Conservation (phyloP, 2,797 vertebrate species). For the Characodon lateralis region DNA sequence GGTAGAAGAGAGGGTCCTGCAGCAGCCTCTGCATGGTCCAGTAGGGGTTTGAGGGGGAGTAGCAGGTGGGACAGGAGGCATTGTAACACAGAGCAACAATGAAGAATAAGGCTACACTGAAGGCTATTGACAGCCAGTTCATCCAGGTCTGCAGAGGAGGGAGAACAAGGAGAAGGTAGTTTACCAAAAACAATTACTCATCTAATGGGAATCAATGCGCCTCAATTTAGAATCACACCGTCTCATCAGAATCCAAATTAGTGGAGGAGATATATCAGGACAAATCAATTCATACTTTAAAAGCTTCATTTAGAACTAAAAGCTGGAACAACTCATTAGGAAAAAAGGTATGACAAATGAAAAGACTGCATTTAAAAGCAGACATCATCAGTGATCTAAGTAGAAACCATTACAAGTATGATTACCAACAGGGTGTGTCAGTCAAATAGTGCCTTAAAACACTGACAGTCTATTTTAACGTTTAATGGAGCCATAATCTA, state of each 20-base stretch:
- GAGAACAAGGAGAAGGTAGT: not conserved
- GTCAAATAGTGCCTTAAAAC: not conserved
- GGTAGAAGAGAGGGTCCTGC: slow-evolving; percentile 91
- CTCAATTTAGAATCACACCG: not conserved
- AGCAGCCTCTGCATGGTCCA: slow-evolving; percentile 94
- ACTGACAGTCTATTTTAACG: too few relatives aligned
- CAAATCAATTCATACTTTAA: not conserved
- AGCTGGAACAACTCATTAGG: not conserved
- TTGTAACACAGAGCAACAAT: slow-evolving; percentile 92
- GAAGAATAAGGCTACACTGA: slow-evolving; percentile 91
- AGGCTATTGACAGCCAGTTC: slow-evolving; percentile 90
- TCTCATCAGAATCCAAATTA: not conserved
- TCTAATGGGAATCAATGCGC: not conserved
- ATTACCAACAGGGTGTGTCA: not conserved
- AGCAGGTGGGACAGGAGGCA: slow-evolving; percentile 90
- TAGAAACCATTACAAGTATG: too few relatives aligned
- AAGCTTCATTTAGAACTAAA: not conserved
- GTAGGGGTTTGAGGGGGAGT: slow-evolving; percentile 94
- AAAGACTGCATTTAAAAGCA: not conserved
- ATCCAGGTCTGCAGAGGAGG: slow-evolving; percentile 88
- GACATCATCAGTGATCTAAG: not conserved
- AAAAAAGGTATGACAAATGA: not conserved
- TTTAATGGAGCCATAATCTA: not conserved
- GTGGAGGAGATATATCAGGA: not conserved
- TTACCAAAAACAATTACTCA: not conserved